These are phyloP conservation scores for Tetragonisca angustula DNA, from an alignment of 2,888 invertebrate species.

Conservation along the genomic window DNA sequence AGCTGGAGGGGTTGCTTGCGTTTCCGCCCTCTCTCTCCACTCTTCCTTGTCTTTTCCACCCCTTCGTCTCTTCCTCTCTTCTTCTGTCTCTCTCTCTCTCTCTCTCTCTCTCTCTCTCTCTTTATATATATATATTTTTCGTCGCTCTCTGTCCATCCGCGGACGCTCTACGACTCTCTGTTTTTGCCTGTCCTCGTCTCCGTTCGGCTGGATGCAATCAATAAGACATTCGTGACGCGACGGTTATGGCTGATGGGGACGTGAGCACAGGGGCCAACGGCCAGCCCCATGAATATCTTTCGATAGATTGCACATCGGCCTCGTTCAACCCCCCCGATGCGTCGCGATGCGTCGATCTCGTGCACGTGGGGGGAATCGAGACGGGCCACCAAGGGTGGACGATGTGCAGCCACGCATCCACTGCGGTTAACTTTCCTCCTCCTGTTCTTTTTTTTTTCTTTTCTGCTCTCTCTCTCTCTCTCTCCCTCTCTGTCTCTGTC, in stretches of 20 bases:
- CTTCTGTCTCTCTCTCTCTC: conserved; percentile 21
- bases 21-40: conserved; percentile 40
- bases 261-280: conserved; percentile 77
- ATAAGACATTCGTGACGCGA: conserved; percentile 84
- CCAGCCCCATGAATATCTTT: conserved; percentile 84
- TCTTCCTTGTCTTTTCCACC: conserved; percentile 17
- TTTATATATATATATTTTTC: too few relatives aligned
- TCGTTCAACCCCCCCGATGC: conserved; percentile 72
- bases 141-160: conserved; percentile 36
- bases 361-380: conserved; percentile 56
- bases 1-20: conserved; percentile 64
- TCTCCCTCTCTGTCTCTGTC: neutral
- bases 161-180: conserved; percentile 58
- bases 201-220: conserved; percentile 78
- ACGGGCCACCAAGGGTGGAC: conserved; percentile 70
- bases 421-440: conserved; percentile 78
- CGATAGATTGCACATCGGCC: conserved; percentile 84
- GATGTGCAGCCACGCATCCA: conserved; percentile 80
- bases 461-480: neutral
- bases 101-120: neutral
- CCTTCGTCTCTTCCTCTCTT: conserved; percentile 13
- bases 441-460: conserved; percentile 17
- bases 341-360: conserved; percentile 71
- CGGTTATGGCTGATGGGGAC: conserved; percentile 81
- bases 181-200: conserved; percentile 69